Evolutionary conservation across 1,140 invertebrate genomes (phyloP).

Genomic region (Hermetia illucens): DNA sequence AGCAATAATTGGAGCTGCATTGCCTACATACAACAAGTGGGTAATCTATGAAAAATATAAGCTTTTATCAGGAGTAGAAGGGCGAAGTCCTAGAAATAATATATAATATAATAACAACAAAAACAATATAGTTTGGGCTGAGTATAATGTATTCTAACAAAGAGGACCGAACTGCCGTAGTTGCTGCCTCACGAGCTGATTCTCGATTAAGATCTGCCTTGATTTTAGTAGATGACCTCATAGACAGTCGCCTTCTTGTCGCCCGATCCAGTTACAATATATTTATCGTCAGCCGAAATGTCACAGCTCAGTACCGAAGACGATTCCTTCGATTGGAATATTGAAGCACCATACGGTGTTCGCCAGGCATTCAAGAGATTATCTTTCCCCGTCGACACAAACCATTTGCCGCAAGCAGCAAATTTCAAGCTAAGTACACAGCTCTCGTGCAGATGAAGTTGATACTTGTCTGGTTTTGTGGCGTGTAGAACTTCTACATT

Average conservation of each 20-base stretch:
- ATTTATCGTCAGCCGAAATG: constrained; percentile 93
- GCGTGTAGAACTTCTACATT: constrained; percentile 88
- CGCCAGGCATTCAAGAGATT: constrained; percentile 93
- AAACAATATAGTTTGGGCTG: too few relatives aligned
- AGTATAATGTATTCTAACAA: too few relatives aligned
- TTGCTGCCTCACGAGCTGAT: too few relatives aligned
- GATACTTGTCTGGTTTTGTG: constrained; percentile 86
- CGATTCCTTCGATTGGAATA: constrained; percentile 94
- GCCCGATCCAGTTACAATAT: constrained; percentile 92
- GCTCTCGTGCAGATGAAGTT: constrained; percentile 87
- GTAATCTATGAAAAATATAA: too few relatives aligned
- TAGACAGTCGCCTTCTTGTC: constrained; percentile 96
- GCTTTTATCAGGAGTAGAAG: too few relatives aligned
- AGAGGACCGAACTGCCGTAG: too few relatives aligned
- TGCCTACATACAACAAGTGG: too few relatives aligned
- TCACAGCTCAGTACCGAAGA: constrained; percentile 95
- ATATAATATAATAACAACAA: too few relatives aligned
- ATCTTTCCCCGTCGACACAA: constrained; percentile 94
- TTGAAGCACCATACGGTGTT: constrained; percentile 89
- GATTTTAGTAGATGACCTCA: constrained; percentile 82
- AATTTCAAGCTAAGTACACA: constrained; percentile 91
- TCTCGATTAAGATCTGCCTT: too few relatives aligned
- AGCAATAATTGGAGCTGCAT: too few relatives aligned
- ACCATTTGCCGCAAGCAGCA: constrained; percentile 92
- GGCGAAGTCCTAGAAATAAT: too few relatives aligned